These are phyloP conservation scores for Enteromius fasciolatus DNA, from an alignment of 2,797 vertebrate genomes.

Conservation along the genomic window DNA sequence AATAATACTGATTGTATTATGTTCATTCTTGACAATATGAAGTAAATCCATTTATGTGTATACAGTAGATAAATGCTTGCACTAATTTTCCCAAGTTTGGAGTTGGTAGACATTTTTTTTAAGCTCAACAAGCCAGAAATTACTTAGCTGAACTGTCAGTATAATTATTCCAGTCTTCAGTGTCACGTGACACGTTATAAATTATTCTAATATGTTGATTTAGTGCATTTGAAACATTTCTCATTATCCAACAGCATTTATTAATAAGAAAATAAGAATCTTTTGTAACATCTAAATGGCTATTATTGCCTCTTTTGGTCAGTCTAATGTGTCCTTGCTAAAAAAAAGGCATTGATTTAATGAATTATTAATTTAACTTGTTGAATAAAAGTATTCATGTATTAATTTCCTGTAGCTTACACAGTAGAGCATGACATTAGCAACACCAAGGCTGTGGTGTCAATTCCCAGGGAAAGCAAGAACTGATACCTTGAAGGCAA, in stretches of 20 bases:
- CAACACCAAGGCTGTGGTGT: background rate
- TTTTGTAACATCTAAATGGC: background rate
- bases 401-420: background rate
- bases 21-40: background rate
- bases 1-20: constrained; percentile 3
- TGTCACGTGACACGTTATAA: background rate
- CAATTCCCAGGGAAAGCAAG: background rate
- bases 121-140: background rate
- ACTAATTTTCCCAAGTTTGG: background rate
- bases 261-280: background rate
- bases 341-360: background rate
- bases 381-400: background rate
- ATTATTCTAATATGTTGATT: background rate
- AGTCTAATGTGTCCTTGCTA: background rate
- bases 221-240: background rate
- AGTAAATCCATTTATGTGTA: background rate
- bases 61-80: background rate
- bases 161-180: background rate
- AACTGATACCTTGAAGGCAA: background rate
- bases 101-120: background rate
- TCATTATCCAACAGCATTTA: background rate
- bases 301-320: background rate
- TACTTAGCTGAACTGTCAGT: background rate
- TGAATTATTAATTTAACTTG: background rate
- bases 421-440: background rate